A percentile compares a stretch with the other conserved stretches of the same genome.
These are phyloP conservation scores for Podilymbus podiceps DNA, from an alignment of 2,113 vertebrate species.

Conservation along the genomic window DNA sequence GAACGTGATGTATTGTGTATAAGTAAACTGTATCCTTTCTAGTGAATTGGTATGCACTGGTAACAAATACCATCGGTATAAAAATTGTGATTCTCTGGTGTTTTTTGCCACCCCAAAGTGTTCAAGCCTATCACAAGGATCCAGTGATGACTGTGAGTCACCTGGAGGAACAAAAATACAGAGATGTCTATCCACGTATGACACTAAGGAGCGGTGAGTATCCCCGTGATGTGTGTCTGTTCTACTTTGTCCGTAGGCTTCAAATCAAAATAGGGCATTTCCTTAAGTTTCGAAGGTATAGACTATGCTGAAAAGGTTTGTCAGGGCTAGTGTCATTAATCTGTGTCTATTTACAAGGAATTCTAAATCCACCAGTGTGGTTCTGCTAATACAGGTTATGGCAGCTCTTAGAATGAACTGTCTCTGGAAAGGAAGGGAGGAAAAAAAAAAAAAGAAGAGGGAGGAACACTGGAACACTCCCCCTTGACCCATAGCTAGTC, in stretches of 20 bases:
- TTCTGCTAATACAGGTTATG: neutral
- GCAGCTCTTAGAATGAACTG: neutral
- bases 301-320: neutral
- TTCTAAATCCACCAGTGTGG: neutral
- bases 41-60: neutral
- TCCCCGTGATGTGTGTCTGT: neutral
- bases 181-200: neutral
- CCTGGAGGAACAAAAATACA: neutral
- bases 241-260: neutral
- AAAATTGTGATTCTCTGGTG: neutral
- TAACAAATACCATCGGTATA: neutral
- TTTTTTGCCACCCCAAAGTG: constrained; percentile 50
- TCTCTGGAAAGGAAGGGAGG: neutral
- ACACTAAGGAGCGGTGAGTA: neutral
- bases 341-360: neutral
- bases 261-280: neutral
- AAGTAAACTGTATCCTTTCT: neutral
- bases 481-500: too few relatives aligned
- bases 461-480: too few relatives aligned
- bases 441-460: too few relatives aligned
- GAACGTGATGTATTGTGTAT: neutral
- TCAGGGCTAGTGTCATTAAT: neutral
- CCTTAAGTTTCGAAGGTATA: neutral
- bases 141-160: constrained; percentile 22
- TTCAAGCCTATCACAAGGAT: constrained; percentile 18